Percentiles rank a stretch among this genome's conserved stretches.
Conservation (phyloP, 2,888 invertebrate genomes). For the Perizoma affinitatum region DNA sequence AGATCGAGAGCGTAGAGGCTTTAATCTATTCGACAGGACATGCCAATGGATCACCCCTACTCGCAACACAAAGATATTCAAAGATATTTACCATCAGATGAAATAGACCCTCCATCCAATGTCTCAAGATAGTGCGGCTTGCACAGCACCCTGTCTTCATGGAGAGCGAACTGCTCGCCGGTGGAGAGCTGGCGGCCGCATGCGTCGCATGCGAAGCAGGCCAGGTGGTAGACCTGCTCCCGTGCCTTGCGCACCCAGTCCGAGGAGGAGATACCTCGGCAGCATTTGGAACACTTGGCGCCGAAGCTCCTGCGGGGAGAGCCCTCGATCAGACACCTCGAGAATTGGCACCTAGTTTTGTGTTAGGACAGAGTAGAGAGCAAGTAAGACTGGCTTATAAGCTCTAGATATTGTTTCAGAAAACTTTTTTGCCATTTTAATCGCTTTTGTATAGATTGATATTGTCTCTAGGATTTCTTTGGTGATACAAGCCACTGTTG, state of each 20-base stretch:
- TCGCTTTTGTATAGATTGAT: no score
- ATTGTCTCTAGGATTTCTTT: no score
- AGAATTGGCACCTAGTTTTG: slow-evolving; percentile 4
- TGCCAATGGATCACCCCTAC: background rate
- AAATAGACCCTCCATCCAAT: slow-evolving; percentile 95
- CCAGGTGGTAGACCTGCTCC: slow-evolving; percentile 97
- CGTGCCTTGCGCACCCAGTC: slow-evolving; percentile 99
- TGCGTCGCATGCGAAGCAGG: slow-evolving; percentile 99
- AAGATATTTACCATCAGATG: slow-evolving; percentile 90
- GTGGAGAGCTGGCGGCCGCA: slow-evolving; percentile 96
- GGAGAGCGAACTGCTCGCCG: slow-evolving; percentile 98
- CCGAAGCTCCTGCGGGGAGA: slow-evolving; percentile 92
- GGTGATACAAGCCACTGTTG: no score
- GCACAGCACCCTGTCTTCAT: slow-evolving; percentile 97
- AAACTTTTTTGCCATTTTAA: no score
- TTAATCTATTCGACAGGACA: no score
- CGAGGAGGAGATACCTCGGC: slow-evolving; percentile 95
- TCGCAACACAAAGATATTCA: background rate
- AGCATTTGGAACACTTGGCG: slow-evolving; percentile 98
- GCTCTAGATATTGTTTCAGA: background rate
- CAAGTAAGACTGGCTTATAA: no score
- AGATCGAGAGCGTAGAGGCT: no score
- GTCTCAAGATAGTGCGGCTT: slow-evolving; percentile 98
- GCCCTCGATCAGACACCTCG: slow-evolving; percentile 23
- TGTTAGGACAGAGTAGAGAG: background rate